A percentile compares a stretch with the other conserved stretches of the same genome.
Evolutionary conservation across 2,797 vertebrate genomes (phyloP).

Genomic region (Chaetophractus vellerosus): DNA sequence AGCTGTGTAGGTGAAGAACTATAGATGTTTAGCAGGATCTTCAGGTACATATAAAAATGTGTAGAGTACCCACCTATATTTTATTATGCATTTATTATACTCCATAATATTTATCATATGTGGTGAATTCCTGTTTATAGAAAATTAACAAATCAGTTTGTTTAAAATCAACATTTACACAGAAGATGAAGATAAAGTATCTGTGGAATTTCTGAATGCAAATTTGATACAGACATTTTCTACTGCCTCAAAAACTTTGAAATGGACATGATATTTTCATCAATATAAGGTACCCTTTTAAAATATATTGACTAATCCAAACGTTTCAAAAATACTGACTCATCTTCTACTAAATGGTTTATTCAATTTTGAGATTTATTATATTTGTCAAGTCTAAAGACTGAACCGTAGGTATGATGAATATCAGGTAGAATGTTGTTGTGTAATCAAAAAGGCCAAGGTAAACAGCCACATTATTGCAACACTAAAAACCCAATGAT

Average conservation of each 20-base stretch:
- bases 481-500: background rate
- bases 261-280: background rate
- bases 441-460: background rate
- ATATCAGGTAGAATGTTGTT: background rate
- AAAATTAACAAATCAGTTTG: background rate
- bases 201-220: background rate
- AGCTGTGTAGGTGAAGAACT: background rate
- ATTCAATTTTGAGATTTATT: slow-evolving; percentile 5
- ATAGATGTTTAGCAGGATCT: background rate
- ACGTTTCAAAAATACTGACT: background rate
- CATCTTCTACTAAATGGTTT: background rate
- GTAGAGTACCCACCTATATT: background rate
- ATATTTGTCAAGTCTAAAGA: background rate
- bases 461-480: background rate
- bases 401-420: background rate
- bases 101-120: background rate
- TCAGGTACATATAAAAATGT: background rate
- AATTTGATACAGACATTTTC: background rate
- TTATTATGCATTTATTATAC: background rate
- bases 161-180: background rate
- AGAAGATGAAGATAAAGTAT: background rate
- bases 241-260: background rate
- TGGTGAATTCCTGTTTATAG: background rate
- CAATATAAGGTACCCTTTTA: background rate
- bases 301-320: background rate